phyloP scores from a whole-genome alignment of 2,888 invertebrate genomes.

The Dendrolimus pini region DNA sequence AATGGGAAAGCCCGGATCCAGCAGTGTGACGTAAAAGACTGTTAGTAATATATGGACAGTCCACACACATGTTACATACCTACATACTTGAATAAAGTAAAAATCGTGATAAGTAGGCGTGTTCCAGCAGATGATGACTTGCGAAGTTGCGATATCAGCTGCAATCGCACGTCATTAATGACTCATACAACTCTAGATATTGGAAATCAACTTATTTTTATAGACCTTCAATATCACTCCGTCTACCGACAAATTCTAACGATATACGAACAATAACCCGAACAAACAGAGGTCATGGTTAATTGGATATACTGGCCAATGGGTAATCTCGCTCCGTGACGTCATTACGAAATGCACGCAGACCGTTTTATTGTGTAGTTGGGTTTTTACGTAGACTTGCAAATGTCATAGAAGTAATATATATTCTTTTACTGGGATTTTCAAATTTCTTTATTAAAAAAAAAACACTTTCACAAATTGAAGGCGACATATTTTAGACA shows the following conservation, averaged over 20 bases:
- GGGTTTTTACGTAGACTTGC: conserved; percentile 30
- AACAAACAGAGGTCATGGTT: conserved; percentile 13
- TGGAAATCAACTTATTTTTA: too few relatives aligned
- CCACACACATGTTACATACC: too few relatives aligned
- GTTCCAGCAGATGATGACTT: conserved; percentile 12
- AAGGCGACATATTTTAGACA: too few relatives aligned
- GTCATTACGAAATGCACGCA: conserved; percentile 16
- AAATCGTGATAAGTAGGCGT: too few relatives aligned
- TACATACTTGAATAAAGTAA: too few relatives aligned
- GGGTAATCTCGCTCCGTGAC: conserved; percentile 16
- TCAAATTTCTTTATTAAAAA: too few relatives aligned
- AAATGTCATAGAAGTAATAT: conserved; percentile 17
- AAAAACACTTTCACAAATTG: too few relatives aligned
- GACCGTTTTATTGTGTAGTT: conserved; percentile 17
- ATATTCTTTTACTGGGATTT: too few relatives aligned
- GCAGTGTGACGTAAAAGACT: too few relatives aligned
- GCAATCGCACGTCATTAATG: conserved; percentile 13
- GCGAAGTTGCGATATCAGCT: conserved; percentile 13
- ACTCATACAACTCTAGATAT: conserved; percentile 4
- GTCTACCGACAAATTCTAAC: neutral
- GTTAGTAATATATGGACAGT: too few relatives aligned
- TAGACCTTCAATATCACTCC: conserved; percentile 4
- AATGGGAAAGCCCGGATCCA: too few relatives aligned
- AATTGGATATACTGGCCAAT: conserved; percentile 12
- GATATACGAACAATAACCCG: neutral